Evolutionary conservation across 2,113 vertebrate genomes (phyloP).

Genomic region (Erythrocebus patas): DNA sequence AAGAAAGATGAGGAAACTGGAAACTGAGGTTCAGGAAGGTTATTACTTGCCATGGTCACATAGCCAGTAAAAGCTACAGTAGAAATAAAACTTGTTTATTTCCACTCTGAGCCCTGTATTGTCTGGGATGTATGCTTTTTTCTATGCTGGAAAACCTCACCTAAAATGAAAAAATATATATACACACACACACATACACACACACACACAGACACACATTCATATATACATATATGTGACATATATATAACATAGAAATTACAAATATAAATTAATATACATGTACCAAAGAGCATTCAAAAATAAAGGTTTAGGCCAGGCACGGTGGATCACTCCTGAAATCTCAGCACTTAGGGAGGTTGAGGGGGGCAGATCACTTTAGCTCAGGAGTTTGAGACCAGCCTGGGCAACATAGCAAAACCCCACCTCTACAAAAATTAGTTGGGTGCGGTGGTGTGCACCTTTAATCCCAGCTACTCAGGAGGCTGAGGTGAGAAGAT

Average conservation of each 20-base stretch:
- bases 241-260: background rate
- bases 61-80: background rate
- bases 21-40: background rate
- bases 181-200: fast-evolving
- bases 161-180: background rate
- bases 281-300: background rate
- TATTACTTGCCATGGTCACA: background rate
- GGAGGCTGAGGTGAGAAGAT: too few relatives aligned
- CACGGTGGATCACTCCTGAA: background rate
- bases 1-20: background rate
- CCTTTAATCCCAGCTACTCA: too few relatives aligned
- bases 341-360: background rate
- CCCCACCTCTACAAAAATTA: too few relatives aligned
- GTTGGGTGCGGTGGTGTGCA: too few relatives aligned
- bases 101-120: background rate
- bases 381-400: background rate
- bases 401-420: background rate
- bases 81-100: conserved; percentile 13
- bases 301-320: conserved; percentile 8
- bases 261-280: conserved; percentile 1
- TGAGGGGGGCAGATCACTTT: background rate
- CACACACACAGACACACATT: too few relatives aligned
- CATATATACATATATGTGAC: too few relatives aligned
- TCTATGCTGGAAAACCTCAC: background rate
- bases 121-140: background rate